Percentiles rank a stretch among this genome's conserved stretches.
These are phyloP conservation scores for Vulpes vulpes DNA, from an alignment of 2,113 vertebrate species.

Conservation along the genomic window DNA sequence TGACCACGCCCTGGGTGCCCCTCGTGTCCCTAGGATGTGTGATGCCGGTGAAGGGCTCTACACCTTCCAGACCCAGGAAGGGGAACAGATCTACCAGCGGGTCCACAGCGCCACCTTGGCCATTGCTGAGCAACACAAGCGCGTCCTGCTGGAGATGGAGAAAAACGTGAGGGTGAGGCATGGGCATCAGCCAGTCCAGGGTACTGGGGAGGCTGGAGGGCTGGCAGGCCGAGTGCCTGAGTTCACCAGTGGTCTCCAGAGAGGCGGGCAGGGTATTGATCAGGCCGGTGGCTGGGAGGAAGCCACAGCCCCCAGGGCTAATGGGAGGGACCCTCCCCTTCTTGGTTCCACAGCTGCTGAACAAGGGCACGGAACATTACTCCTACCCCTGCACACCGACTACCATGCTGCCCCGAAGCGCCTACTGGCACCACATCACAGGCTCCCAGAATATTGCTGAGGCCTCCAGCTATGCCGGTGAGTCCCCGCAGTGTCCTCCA, in stretches of 20 bases:
- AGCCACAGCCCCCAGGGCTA: not conserved
- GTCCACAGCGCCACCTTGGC: conserved; percentile 96
- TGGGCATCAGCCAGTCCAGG: not conserved
- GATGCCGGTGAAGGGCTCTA: conserved; percentile 97
- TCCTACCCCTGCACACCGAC: conserved; percentile 96
- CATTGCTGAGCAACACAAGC: conserved; percentile 97
- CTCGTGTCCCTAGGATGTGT: conserved; percentile 91
- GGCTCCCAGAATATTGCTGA: conserved; percentile 92
- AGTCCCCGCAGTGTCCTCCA: not conserved
- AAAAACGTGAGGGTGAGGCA: conserved; percentile 94
- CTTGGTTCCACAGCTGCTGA: conserved; percentile 89
- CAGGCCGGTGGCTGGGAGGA: not conserved
- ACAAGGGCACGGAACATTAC: conserved; percentile 92
- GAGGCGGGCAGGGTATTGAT: not conserved
- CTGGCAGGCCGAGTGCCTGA: fast-evolving
- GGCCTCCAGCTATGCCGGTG: conserved; percentile 88
- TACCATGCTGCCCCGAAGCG: conserved; percentile 96
- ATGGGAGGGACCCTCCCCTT: not conserved
- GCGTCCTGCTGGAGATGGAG: conserved; percentile 96
- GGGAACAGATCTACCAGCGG: conserved; percentile 97
- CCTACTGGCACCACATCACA: conserved; percentile 98
- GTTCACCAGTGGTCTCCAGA: not conserved
- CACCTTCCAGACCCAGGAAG: conserved; percentile 98
- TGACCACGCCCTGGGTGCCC: not conserved
- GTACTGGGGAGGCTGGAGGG: not conserved